Evolutionary conservation across 2,797 vertebrate genomes (phyloP).

Genomic region (Dryobates pubescens): DNA sequence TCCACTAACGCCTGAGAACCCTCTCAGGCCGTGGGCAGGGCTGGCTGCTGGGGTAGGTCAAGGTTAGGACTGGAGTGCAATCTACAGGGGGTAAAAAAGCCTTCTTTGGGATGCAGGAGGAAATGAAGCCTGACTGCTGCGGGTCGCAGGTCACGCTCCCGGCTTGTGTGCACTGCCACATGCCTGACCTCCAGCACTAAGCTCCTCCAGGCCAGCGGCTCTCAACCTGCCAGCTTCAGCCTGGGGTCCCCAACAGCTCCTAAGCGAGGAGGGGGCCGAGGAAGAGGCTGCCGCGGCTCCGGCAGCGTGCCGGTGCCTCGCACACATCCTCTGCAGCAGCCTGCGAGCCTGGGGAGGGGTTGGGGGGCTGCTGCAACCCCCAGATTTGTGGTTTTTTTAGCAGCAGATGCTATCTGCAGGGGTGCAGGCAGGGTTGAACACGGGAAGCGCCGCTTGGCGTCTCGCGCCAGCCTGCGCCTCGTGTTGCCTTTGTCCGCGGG

Average conservation of each 20-base stretch:
- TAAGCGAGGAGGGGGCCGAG: accelerated
- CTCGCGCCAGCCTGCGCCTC: neutral
- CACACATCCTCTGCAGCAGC: accelerated
- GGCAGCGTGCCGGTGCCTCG: neutral
- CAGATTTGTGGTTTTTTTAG: accelerated
- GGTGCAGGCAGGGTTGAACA: neutral
- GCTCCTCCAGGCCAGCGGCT: neutral
- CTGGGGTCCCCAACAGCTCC: neutral
- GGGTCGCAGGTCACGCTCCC: neutral
- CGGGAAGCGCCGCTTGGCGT: accelerated
- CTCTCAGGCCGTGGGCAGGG: neutral
- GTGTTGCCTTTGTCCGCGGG: slow-evolving; percentile 3
- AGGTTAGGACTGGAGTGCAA: neutral
- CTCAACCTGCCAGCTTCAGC: accelerated
- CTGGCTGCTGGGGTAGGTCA: neutral
- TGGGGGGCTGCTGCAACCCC: accelerated
- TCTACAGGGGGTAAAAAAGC: neutral
- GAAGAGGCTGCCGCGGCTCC: too few species aligned
- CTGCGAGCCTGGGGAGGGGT: accelerated
- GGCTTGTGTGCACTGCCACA: neutral
- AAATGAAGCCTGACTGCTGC: neutral
- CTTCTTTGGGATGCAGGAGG: neutral
- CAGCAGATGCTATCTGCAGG: accelerated
- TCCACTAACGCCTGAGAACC: accelerated
- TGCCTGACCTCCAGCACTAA: neutral